phyloP scores from a whole-genome alignment of 2,797 vertebrate species.

The Borostomias antarcticus region DNA sequence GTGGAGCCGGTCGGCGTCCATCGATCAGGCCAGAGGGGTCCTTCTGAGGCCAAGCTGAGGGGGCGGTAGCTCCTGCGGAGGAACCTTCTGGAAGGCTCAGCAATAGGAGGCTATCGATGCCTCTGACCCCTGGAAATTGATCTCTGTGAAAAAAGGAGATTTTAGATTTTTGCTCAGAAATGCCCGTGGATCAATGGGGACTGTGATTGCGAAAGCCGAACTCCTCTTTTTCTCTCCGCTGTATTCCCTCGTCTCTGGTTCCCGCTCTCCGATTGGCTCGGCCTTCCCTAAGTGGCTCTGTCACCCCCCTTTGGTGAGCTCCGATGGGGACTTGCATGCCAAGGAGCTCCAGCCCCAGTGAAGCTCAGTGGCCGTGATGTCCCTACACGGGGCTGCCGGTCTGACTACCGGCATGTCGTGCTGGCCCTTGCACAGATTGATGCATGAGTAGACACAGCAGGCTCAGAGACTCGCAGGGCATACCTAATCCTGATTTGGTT shows the following conservation, averaged over 20 bases:
- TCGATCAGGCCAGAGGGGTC: background rate
- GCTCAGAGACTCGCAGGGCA: constrained; percentile 23
- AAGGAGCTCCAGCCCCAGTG: constrained; percentile 37
- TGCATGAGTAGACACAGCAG: constrained; percentile 32
- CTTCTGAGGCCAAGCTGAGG: background rate
- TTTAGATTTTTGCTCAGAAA: constrained; percentile 55
- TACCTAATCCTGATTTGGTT: constrained; percentile 28
- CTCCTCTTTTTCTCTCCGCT: background rate
- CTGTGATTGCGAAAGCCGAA: constrained; percentile 41
- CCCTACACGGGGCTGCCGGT: constrained; percentile 31
- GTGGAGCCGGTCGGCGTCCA: background rate
- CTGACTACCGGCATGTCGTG: constrained; percentile 27
- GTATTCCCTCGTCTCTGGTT: background rate
- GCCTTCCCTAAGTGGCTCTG: background rate
- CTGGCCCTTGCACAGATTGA: constrained; percentile 29
- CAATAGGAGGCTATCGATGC: constrained; percentile 22
- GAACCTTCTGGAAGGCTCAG: constrained; percentile 30
- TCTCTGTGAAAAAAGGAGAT: constrained; percentile 17
- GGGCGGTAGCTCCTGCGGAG: background rate
- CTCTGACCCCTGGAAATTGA: constrained; percentile 28
- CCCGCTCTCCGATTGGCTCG: background rate
- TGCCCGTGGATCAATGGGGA: constrained; percentile 36
- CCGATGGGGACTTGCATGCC: constrained; percentile 28
- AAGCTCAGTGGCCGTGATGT: constrained; percentile 29
- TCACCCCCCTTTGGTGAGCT: constrained; percentile 37